Conservation (phyloP, 2,888 invertebrate species). For the Diadegma fenestrale region DNA sequence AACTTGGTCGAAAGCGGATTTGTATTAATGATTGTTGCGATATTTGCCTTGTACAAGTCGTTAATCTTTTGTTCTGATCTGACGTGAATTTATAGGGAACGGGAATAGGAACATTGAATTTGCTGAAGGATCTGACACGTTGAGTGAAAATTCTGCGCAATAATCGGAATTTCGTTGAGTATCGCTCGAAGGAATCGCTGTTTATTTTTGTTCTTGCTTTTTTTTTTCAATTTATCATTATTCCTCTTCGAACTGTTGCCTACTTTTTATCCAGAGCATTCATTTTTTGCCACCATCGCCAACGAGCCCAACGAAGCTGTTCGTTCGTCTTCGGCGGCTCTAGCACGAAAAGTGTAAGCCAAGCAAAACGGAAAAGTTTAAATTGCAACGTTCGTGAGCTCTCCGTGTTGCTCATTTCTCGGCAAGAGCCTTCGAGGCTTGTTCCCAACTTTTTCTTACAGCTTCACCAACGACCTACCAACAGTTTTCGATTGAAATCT, state of each 20-base stretch:
- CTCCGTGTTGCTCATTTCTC: slow-evolving; percentile 18
- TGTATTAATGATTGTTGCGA: slow-evolving; percentile 33
- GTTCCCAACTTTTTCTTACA: slow-evolving; percentile 54
- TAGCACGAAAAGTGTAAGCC: slow-evolving; percentile 53
- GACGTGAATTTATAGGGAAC: background rate
- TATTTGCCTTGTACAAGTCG: background rate
- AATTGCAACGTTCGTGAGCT: slow-evolving; percentile 72
- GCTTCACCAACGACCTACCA: slow-evolving; percentile 65
- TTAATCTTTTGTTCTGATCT: background rate
- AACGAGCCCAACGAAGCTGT: slow-evolving; percentile 52
- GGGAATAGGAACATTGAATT: background rate
- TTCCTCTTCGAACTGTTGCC: background rate
- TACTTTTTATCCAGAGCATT: slow-evolving; percentile 10
- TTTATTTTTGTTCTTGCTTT: background rate
- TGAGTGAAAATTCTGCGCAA: background rate
- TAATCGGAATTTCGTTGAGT: background rate
- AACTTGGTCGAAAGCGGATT: slow-evolving; percentile 20
- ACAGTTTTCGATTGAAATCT: slow-evolving; percentile 76
- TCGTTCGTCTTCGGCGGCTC: slow-evolving; percentile 28
- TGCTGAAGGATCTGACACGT: too few species aligned
- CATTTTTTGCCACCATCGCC: slow-evolving; percentile 27
- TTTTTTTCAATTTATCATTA: slow-evolving; percentile 13
- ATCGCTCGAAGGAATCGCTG: background rate
- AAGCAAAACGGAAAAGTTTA: slow-evolving; percentile 74
- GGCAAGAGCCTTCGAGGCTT: slow-evolving; percentile 41